phyloP scores from a whole-genome alignment of 2,113 vertebrate genomes.

The Monopterus albus region DNA sequence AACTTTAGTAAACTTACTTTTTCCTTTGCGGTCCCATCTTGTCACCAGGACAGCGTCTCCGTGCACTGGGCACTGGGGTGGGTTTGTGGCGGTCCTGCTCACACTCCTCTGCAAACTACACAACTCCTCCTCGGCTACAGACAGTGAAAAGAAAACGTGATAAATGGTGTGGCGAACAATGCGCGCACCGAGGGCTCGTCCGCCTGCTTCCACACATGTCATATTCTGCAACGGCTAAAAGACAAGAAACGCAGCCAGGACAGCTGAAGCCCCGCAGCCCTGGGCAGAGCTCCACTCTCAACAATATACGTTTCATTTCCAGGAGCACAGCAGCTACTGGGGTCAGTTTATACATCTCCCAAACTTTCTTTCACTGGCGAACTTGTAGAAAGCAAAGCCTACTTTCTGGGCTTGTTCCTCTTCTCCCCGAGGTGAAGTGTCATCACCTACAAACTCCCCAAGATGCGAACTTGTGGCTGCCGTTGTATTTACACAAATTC shows the following conservation, averaged over 20 bases:
- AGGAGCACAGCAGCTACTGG: no score
- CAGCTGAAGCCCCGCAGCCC: slow-evolving; percentile 32
- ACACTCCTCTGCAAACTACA: slow-evolving; percentile 36
- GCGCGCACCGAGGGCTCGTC: slow-evolving; percentile 58
- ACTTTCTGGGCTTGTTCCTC: background rate
- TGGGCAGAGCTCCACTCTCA: background rate
- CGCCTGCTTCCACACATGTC: slow-evolving; percentile 69
- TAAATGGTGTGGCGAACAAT: slow-evolving; percentile 67
- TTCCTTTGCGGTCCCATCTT: slow-evolving; percentile 2
- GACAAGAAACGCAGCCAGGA: background rate
- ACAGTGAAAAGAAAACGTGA: slow-evolving; percentile 64
- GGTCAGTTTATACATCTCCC: no score
- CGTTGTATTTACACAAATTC: slow-evolving; percentile 92
- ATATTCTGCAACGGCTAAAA: slow-evolving; percentile 58
- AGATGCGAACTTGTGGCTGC: slow-evolving; percentile 78
- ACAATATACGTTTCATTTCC: slow-evolving; percentile 54
- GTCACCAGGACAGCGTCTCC: slow-evolving; percentile 4
- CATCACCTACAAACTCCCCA: slow-evolving; percentile 80
- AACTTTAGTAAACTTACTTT: slow-evolving; percentile 42
- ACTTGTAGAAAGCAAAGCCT: background rate
- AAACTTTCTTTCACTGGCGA: background rate
- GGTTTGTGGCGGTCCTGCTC: slow-evolving; percentile 48
- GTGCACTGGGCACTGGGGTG: slow-evolving; percentile 9
- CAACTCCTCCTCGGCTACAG: slow-evolving; percentile 63
- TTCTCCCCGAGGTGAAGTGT: slow-evolving; percentile 58